Percentiles rank a stretch among this genome's conserved stretches.
Evolutionary conservation across 2,113 vertebrate species (phyloP).

Genomic region (Bostrychus sinensis): DNA sequence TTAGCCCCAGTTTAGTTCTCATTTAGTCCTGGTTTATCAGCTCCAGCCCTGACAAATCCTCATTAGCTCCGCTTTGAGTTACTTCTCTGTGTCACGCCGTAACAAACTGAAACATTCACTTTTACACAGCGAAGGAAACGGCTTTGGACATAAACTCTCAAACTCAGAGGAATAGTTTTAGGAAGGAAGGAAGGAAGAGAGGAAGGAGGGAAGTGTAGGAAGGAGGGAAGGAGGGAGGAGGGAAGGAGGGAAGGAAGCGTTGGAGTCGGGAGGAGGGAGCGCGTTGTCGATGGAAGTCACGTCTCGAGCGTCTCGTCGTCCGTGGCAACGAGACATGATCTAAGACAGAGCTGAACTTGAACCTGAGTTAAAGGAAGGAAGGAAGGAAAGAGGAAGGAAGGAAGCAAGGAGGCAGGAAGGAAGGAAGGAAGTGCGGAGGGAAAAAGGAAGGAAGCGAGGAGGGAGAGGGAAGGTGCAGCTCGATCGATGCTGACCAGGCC

Average conservation of each 20-base stretch:
- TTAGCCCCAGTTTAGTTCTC: too few species aligned
- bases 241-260: not conserved
- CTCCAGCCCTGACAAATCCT: too few species aligned
- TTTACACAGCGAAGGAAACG: too few species aligned
- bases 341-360: conserved; percentile 97
- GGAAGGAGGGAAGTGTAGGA: not conserved
- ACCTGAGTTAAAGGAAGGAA: conserved; percentile 76
- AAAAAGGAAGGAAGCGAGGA: conserved; percentile 69
- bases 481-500: conserved; percentile 94
- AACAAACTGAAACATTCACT: too few species aligned
- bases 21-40: too few species aligned
- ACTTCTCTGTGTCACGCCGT: too few species aligned
- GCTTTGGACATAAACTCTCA: too few species aligned
- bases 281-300: conserved; percentile 96
- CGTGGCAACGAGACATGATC: conserved; percentile 97
- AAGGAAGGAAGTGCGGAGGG: not conserved
- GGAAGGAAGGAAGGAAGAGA: not conserved
- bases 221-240: not conserved
- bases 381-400: conserved; percentile 54
- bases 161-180: not conserved
- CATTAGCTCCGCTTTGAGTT: too few species aligned
- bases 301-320: conserved; percentile 97
- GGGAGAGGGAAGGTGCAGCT: conserved; percentile 83
- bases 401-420: not conserved
- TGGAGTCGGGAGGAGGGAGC: conserved; percentile 73